Evolutionary conservation across 2,888 invertebrate genomes (phyloP).

Genomic region (Branchipolynoe longqiensis): DNA sequence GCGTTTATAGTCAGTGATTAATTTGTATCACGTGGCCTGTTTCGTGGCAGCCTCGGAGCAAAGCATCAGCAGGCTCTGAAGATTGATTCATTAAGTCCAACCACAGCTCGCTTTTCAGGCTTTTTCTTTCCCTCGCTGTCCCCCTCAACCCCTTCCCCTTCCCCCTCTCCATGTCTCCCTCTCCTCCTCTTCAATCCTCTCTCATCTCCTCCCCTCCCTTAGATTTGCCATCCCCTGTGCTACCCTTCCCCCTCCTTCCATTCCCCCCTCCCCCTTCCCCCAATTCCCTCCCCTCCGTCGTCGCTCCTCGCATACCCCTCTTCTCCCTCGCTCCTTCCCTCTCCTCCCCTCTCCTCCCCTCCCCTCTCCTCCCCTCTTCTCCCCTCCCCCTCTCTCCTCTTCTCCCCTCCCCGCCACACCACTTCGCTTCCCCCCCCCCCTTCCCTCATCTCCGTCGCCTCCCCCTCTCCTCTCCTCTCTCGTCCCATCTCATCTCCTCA

Average conservation of each 20-base stretch:
- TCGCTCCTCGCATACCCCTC: background rate
- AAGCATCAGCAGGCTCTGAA: constrained; percentile 16
- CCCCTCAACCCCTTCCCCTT: background rate
- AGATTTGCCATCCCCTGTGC: too few species aligned
- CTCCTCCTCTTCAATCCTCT: background rate
- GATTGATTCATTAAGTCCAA: constrained; percentile 48
- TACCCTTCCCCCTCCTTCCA: background rate
- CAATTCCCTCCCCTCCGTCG: background rate
- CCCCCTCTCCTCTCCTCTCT: background rate
- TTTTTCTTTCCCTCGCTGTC: background rate
- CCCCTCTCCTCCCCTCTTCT: background rate
- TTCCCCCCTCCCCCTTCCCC: background rate
- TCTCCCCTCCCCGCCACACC: background rate
- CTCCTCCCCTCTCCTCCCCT: background rate
- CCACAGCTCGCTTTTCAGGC: background rate
- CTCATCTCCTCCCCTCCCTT: background rate
- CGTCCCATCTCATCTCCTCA: background rate
- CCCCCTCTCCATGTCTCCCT: background rate
- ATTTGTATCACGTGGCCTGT: too few species aligned
- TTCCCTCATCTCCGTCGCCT: background rate
- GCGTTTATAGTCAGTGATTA: too few species aligned
- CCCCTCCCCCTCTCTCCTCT: background rate
- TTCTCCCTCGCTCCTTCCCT: background rate
- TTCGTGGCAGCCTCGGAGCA: too few species aligned
- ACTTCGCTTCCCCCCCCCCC: background rate